phyloP scores from a whole-genome alignment of 2,888 invertebrate species.

The Sepioteuthis lessoniana region DNA sequence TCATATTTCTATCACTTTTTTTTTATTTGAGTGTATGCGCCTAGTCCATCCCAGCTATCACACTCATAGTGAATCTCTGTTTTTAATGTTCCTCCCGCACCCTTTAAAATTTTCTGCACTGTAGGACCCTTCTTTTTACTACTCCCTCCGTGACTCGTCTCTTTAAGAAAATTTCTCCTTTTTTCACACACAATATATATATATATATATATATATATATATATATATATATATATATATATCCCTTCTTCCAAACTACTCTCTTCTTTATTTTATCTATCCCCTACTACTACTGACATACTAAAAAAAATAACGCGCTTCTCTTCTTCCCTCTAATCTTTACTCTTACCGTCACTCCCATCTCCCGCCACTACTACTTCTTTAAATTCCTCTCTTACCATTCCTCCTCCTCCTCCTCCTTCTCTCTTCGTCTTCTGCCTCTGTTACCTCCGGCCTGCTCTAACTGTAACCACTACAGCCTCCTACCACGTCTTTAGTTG shows the following conservation, averaged over 20 bases:
- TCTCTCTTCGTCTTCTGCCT: neutral
- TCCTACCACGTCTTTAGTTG: neutral
- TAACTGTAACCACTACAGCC: slow-evolving; percentile 37
- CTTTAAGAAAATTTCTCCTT: neutral
- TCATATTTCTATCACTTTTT: neutral
- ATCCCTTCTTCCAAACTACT: neutral
- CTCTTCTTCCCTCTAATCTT: neutral
- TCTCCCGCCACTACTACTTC: neutral
- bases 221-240: neutral
- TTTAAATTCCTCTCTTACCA: neutral
- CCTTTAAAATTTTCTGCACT: neutral
- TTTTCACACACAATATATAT: neutral
- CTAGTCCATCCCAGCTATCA: neutral
- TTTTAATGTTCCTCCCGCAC: neutral
- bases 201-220: neutral
- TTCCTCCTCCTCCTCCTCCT: neutral
- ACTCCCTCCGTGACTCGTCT: neutral
- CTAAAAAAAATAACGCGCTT: neutral
- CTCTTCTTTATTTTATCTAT: neutral
- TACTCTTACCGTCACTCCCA: neutral
- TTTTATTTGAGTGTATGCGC: neutral
- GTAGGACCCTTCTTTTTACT: neutral
- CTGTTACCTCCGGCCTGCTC: neutral
- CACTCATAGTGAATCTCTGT: neutral
- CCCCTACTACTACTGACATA: neutral